A percentile compares a stretch with the other conserved stretches of the same genome.
These are phyloP conservation scores for Bellardia bayeri DNA, from an alignment of 2,888 invertebrate genomes.

Conservation along the genomic window DNA sequence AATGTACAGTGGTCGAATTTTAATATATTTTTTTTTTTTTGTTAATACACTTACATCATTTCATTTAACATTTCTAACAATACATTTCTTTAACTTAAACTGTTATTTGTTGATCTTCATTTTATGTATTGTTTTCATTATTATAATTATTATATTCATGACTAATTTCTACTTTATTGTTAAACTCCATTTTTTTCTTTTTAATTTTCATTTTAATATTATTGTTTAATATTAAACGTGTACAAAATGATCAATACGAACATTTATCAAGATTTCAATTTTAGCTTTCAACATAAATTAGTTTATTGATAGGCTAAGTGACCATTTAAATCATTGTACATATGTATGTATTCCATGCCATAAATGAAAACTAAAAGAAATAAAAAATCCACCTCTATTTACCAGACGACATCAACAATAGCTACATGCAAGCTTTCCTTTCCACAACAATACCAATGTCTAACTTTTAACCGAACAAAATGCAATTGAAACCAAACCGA, in stretches of 20 bases:
- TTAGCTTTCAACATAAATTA: conserved; percentile 61
- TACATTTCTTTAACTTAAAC: not conserved
- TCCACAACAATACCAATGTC: conserved; percentile 30
- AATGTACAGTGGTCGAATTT: not conserved
- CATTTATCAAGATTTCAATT: conserved; percentile 56
- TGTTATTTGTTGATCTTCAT: not conserved
- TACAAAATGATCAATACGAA: conserved; percentile 35
- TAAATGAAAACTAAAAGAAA: conserved; percentile 32
- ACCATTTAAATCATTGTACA: conserved; percentile 61
- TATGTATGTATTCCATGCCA: conserved; percentile 23
- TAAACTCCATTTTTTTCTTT: not conserved
- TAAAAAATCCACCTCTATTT: conserved; percentile 5
- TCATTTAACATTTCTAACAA: not conserved
- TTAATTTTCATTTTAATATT: conserved; percentile 4
- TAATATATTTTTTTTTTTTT: too few species aligned
- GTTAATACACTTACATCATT: too few species aligned
- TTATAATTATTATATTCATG: not conserved
- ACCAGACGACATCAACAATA: conserved; percentile 14
- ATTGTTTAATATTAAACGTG: conserved; percentile 35
- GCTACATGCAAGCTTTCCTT: conserved; percentile 27
- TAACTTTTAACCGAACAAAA: conserved; percentile 10
- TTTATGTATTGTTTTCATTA: not conserved
- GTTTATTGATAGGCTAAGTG: conserved; percentile 69
- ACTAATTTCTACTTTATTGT: not conserved
- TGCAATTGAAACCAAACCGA: conserved; percentile 34